Base-by-base conservation (phyloP, 2,797 vertebrate species). In the Coranthus polyacanthus region DNA sequence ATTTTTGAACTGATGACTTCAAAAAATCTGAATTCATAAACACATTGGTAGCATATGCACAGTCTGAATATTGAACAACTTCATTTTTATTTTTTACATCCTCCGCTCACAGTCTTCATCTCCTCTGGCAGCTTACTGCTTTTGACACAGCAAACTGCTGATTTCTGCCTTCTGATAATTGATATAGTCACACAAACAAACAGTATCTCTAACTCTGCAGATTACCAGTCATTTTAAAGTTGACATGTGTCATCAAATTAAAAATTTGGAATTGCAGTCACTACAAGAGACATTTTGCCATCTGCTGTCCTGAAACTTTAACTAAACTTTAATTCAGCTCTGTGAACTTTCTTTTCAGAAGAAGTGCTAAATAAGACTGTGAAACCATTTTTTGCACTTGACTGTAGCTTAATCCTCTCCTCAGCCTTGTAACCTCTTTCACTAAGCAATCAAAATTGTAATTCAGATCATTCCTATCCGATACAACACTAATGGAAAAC, bases 401-500 rank as follows among this genome's bases (percentile, higher is more conserved):
- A 39, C 38, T 34, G 38, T 20, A 55, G 37, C 20, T 42, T 55
- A 41, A 42, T 55, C 53, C 41, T 47, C 41, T 32, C 15, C 0
- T 38, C 3, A 38, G 9, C 17, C 8, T 21, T 24, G 53, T 24
- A 55, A 41, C 37, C 37, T 17, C 10, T 17, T 44, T 42, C 6
- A 52, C 32, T 45, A 34, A 32, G 22, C 46, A 51, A 50, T 41
- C 22, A 20, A 18, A 37, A 13, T 38, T 55, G 39, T 41, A 7
- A 42, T 55, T 55, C 38, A 42, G 15, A 41, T 39, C n/a, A 15
- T 55, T n/a, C 38, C 26, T 55, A 55, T 55, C 38, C 26, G 13
- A 39, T 26, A 17, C 10, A 53, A 52, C 16, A 21, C n/a, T 53
- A 70, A 55, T 43, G 20, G 3, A 32, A 45, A 47, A 67, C 17